Evolutionary conservation across 2,797 vertebrate species (phyloP).

Genomic region (Argya squamiceps): DNA sequence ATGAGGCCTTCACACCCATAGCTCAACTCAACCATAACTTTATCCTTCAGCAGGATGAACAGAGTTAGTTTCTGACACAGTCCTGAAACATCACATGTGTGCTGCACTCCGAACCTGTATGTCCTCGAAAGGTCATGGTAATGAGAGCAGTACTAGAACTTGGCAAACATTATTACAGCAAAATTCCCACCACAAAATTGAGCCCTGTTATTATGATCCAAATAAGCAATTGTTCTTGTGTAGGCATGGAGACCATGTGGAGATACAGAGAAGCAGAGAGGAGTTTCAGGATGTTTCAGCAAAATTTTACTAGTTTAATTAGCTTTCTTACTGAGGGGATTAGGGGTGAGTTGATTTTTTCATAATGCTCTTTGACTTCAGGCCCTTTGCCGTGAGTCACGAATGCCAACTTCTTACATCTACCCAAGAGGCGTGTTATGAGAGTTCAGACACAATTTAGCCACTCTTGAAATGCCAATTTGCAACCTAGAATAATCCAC

Average conservation of each 20-base stretch:
- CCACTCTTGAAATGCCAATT: not conserved
- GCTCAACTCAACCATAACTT: rapidly evolving
- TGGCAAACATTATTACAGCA: not conserved
- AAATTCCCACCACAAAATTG: not conserved
- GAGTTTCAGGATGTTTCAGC: not conserved
- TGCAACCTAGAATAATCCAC: not conserved
- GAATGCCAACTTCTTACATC: not conserved
- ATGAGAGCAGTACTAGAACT: not conserved
- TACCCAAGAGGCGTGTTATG: rapidly evolving
- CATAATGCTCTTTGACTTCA: not conserved
- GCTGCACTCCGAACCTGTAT: rapidly evolving
- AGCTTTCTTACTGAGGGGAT: not conserved
- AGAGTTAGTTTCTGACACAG: too few species aligned
- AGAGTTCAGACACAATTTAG: not conserved
- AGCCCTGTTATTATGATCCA: not conserved
- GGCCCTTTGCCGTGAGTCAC: not conserved
- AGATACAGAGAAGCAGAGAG: not conserved
- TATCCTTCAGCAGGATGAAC: not conserved
- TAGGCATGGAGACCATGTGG: not conserved
- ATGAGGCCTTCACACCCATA: not conserved
- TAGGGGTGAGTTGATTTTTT: not conserved
- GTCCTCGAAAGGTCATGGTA: too few species aligned
- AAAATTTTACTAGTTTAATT: not conserved
- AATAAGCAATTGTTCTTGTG: not conserved
- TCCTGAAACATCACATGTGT: not conserved